Evolutionary conservation across 2,888 invertebrate species (phyloP).

Genomic region (Clitarchus hookeri): DNA sequence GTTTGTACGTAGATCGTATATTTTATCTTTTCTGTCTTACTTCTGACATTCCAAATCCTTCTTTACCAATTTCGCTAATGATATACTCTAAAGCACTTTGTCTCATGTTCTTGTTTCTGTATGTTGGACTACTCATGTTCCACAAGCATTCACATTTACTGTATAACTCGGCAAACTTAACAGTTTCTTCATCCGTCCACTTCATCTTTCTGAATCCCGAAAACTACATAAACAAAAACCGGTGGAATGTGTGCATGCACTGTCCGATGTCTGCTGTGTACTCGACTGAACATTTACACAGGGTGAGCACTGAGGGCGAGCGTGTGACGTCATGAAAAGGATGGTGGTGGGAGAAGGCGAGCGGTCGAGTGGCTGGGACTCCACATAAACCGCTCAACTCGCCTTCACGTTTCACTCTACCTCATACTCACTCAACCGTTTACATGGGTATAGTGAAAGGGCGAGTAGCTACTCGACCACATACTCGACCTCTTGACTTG

Average conservation of each 20-base stretch:
- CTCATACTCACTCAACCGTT: not conserved
- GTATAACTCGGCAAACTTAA: slow-evolving; percentile 20
- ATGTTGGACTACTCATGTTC: slow-evolving; percentile 17
- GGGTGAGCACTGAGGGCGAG: not conserved
- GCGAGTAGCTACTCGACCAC: slow-evolving; percentile 19
- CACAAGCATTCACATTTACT: slow-evolving; percentile 16
- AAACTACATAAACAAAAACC: not conserved
- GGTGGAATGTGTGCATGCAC: not conserved
- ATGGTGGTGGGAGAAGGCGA: slow-evolving; percentile 10
- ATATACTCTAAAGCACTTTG: slow-evolving; percentile 20
- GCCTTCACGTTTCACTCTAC: not conserved
- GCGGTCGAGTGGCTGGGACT: not conserved
- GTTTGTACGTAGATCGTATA: not conserved
- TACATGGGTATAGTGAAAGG: not conserved
- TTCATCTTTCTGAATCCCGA: not conserved
- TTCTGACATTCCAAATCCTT: slow-evolving; percentile 19
- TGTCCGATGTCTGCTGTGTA: not conserved
- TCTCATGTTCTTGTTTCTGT: not conserved
- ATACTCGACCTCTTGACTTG: not conserved
- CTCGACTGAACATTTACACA: not conserved
- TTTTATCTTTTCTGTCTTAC: slow-evolving; percentile 11
- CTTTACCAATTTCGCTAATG: slow-evolving; percentile 18
- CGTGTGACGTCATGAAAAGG: not conserved
- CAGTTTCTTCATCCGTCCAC: slow-evolving; percentile 21
- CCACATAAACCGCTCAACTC: not conserved